Evolutionary conservation across 1,140 invertebrate genomes (phyloP).

Genomic region (Akabosia matsudoensis): DNA sequence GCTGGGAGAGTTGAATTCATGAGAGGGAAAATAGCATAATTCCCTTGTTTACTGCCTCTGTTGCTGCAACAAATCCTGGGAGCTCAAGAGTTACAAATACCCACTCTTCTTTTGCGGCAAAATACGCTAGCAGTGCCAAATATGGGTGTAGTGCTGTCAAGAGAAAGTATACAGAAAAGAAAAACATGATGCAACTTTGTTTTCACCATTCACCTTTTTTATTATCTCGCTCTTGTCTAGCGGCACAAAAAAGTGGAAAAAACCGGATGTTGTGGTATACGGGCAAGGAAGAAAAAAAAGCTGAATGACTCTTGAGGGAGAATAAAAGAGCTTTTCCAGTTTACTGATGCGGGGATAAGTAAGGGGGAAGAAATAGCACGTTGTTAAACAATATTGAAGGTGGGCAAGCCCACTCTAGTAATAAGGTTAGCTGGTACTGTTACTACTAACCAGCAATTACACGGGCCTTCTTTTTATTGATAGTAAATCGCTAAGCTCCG

Average conservation of each 20-base stretch:
- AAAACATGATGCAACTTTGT: neutral
- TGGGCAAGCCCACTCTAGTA: neutral
- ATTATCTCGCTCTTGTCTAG: neutral
- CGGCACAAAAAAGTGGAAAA: neutral
- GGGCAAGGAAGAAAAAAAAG: neutral
- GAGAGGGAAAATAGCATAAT: neutral
- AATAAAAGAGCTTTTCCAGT: neutral
- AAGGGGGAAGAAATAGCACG: conserved; percentile 41
- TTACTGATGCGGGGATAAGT: conserved; percentile 44
- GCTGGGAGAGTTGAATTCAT: neutral
- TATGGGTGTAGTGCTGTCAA: neutral
- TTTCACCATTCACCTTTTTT: conserved; percentile 12
- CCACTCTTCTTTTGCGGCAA: neutral
- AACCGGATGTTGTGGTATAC: too few species aligned
- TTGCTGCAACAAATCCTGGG: neutral
- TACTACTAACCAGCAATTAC: too few species aligned
- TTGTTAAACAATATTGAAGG: conserved; percentile 21
- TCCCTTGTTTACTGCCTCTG: neutral
- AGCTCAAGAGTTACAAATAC: conserved; percentile 16
- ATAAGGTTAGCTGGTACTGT: too few species aligned
- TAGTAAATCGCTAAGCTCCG: too few species aligned
- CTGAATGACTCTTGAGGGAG: conserved; percentile 43
- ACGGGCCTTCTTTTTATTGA: too few species aligned
- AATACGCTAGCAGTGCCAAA: neutral
- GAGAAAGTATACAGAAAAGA: neutral